phyloP scores from a whole-genome alignment of 2,888 invertebrate genomes.

The Tribolium freemani region DNA sequence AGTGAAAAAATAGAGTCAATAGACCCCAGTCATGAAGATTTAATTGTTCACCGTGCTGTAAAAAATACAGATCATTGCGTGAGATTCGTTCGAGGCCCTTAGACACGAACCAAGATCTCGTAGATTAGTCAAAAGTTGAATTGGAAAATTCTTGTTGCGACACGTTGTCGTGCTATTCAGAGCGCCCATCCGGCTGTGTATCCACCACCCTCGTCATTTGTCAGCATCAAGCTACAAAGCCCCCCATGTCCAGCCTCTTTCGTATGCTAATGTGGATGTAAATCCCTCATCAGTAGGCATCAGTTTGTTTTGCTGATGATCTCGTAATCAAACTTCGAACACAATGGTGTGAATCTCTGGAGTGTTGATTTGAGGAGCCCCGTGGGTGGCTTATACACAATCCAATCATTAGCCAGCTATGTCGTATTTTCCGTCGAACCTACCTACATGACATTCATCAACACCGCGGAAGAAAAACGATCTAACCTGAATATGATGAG shows the following conservation, averaged over 20 bases:
- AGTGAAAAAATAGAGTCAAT: background rate
- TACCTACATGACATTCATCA: constrained; percentile 16
- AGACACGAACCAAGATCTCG: background rate
- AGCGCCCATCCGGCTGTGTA: background rate
- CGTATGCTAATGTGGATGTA: constrained; percentile 24
- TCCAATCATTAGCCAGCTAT: constrained; percentile 38
- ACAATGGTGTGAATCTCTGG: constrained; percentile 22
- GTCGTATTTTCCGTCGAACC: constrained; percentile 19
- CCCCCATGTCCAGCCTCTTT: constrained; percentile 24
- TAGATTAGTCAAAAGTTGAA: background rate
- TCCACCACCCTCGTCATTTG: constrained; percentile 25
- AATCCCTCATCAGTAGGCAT: constrained; percentile 34
- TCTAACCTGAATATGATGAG: constrained; percentile 33
- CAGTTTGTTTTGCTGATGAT: constrained; percentile 26
- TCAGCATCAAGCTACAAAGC: constrained; percentile 8
- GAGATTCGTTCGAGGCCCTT: background rate
- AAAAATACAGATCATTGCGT: background rate
- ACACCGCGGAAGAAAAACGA: constrained; percentile 27
- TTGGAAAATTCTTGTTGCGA: constrained; percentile 5
- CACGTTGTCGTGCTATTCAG: constrained; percentile 4
- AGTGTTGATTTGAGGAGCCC: constrained; percentile 13
- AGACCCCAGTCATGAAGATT: background rate
- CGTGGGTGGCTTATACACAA: constrained; percentile 33
- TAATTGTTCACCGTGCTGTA: no score
- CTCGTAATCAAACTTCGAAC: background rate